Evolutionary conservation across 2,113 vertebrate species (phyloP).

Genomic region (Leucopsar rothschildi): DNA sequence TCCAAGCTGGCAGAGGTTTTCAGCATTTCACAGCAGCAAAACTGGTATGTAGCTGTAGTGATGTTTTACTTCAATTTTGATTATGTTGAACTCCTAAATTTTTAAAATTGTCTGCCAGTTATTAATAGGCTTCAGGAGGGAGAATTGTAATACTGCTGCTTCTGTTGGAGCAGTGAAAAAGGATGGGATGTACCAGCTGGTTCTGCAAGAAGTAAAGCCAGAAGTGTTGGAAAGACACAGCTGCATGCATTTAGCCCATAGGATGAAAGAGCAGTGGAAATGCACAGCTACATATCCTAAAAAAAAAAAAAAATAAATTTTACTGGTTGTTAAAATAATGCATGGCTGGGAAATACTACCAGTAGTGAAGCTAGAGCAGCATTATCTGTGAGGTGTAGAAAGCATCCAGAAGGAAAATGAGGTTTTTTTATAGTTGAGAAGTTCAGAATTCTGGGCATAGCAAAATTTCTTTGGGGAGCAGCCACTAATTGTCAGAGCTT

Average conservation of each 20-base stretch:
- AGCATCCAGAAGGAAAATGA: neutral
- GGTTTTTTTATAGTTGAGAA: neutral
- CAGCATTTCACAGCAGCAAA: slow-evolving; percentile 74
- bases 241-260: neutral
- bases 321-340: neutral
- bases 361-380: neutral
- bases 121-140: neutral
- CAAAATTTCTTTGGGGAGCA: neutral
- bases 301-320: neutral
- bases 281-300: neutral
- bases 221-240: neutral
- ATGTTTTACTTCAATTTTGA: neutral
- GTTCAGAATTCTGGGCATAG: neutral
- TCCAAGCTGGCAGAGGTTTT: slow-evolving; percentile 76
- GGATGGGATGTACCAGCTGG: neutral
- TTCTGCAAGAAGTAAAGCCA: neutral
- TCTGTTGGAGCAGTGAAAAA: neutral
- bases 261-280: neutral
- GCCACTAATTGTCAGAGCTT: neutral
- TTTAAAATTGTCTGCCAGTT: neutral
- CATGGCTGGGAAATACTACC: neutral
- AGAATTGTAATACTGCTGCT: neutral
- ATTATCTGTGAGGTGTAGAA: neutral
- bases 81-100: neutral
- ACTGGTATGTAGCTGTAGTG: slow-evolving; percentile 73